These are phyloP conservation scores for Paralichthys olivaceus DNA, from an alignment of 2,113 vertebrate genomes.

Conservation along the genomic window DNA sequence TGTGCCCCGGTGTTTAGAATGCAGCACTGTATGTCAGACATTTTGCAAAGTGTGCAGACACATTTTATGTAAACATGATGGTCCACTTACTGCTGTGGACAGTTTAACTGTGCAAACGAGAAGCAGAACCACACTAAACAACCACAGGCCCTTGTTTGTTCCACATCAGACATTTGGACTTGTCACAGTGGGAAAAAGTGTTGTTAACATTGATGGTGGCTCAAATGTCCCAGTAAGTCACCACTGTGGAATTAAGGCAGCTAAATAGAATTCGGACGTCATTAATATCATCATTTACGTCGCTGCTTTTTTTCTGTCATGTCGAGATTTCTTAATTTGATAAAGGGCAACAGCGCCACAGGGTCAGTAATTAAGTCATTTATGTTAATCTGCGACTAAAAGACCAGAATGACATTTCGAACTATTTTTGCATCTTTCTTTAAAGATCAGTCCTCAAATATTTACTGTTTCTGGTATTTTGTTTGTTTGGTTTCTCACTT, in stretches of 20 bases:
- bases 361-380: background rate
- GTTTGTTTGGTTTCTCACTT: background rate
- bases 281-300: background rate
- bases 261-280: background rate
- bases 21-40: background rate
- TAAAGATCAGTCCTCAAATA: background rate
- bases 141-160: conserved; percentile 2
- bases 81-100: background rate
- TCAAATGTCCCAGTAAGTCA: background rate
- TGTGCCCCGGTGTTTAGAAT: background rate
- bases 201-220: conserved; percentile 3
- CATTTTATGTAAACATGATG: background rate
- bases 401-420: background rate
- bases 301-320: no score
- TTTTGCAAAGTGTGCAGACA: background rate
- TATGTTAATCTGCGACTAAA: background rate
- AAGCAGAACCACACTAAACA: conserved; percentile 5
- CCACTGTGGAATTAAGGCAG: background rate
- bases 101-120: conserved; percentile 9
- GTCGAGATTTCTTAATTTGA: background rate
- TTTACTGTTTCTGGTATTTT: background rate
- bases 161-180: background rate
- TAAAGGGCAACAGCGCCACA: background rate
- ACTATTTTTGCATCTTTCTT: background rate
- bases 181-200: background rate